Conservation (phyloP, 1,140 invertebrate genomes). For the Telenomus remus region DNA sequence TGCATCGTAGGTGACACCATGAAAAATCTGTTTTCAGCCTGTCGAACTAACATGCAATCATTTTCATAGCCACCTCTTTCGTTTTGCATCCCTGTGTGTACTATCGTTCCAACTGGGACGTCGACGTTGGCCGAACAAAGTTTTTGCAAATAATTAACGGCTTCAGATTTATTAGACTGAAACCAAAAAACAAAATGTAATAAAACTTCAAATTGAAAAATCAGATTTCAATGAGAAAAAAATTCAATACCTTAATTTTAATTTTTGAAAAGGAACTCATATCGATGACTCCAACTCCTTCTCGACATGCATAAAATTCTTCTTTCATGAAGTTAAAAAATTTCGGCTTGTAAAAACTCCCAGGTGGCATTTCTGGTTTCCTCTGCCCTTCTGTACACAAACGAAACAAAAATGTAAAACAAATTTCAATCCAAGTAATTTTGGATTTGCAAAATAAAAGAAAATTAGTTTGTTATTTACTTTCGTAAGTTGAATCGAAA, state of each 20-base stretch:
- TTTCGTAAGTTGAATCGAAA: constrained; percentile 77
- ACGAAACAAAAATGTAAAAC: constrained; percentile 2
- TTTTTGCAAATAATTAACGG: constrained; percentile 82
- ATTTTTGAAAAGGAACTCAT: constrained; percentile 92
- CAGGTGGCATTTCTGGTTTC: constrained; percentile 76
- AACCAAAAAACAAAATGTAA: constrained; percentile 17
- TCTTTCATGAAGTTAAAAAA: constrained; percentile 86
- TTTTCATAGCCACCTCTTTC: constrained; percentile 87
- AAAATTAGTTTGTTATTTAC: constrained; percentile 57
- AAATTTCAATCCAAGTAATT: not conserved
- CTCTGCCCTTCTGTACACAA: constrained; percentile 66
- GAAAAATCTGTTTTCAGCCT: constrained; percentile 83
- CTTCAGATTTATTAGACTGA: constrained; percentile 78
- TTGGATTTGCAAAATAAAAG: too few relatives aligned
- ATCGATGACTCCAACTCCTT: constrained; percentile 87
- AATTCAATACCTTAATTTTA: constrained; percentile 82
- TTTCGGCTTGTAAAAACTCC: constrained; percentile 82
- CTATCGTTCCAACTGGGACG: constrained; percentile 82
- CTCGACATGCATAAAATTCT: constrained; percentile 87
- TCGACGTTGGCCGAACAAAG: constrained; percentile 87
- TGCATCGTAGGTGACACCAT: constrained; percentile 91
- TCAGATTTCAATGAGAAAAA: constrained; percentile 14
- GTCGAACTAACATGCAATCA: constrained; percentile 85
- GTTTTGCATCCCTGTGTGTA: constrained; percentile 90
- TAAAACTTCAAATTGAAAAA: not conserved